phyloP scores from a whole-genome alignment of 2,797 vertebrate genomes.

The Gallinago stenura region DNA sequence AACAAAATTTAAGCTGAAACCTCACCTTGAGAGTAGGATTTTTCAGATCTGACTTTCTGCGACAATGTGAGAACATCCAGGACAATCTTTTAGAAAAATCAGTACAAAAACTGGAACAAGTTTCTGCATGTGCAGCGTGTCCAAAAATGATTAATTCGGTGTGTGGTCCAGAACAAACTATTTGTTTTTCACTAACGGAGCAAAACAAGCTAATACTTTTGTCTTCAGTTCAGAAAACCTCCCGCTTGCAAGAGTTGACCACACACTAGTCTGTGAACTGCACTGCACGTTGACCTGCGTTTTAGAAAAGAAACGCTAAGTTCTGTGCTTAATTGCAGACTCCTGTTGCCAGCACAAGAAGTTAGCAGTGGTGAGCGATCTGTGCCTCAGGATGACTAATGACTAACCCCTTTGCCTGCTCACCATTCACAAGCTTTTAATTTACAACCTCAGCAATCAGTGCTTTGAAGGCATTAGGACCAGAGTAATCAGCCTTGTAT shows the following conservation, averaged over 20 bases:
- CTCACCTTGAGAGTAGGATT: neutral
- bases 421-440: conserved; percentile 16
- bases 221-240: conserved; percentile 36
- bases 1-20: conserved; percentile 8
- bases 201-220: conserved; percentile 26
- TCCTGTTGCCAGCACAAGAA: neutral
- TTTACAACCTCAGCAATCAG: conserved; percentile 8
- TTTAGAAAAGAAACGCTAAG: conserved; percentile 12
- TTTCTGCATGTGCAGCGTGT: neutral
- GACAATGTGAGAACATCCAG: conserved; percentile 16
- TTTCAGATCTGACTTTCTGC: neutral
- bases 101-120: conserved; percentile 20
- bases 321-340: conserved; percentile 1
- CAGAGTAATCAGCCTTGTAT: neutral
- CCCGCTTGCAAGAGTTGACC: neutral
- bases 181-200: conserved; percentile 16
- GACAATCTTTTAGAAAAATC: neutral
- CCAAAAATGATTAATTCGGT: conserved; percentile 23
- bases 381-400: conserved; percentile 15
- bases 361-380: neutral
- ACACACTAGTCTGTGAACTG: conserved; percentile 5
- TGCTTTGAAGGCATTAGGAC: neutral
- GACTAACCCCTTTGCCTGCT: neutral
- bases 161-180: conserved; percentile 54
- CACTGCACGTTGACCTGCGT: neutral